These are phyloP conservation scores for Sycobia sp. DNA, from an alignment of 1,140 invertebrate genomes.

Conservation along the genomic window DNA sequence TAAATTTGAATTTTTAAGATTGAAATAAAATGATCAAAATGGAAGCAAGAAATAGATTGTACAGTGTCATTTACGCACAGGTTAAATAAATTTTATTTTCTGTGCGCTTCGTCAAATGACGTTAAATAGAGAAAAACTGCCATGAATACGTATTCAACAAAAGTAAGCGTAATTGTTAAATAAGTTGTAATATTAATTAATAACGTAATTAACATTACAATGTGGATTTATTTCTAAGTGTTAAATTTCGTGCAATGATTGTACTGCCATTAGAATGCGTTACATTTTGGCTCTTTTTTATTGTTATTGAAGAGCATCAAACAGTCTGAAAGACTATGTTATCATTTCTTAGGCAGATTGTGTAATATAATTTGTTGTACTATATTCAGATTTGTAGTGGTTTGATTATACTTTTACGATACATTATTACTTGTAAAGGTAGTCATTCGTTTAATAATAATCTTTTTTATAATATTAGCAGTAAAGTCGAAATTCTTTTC, in stretches of 20 bases:
- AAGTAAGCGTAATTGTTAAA: constrained; percentile 26
- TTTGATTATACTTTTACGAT: constrained; percentile 6
- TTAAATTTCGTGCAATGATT: constrained; percentile 34
- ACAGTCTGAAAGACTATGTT: not conserved
- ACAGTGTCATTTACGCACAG: constrained; percentile 24
- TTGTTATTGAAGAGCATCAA: constrained; percentile 1
- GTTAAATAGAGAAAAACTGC: constrained; percentile 27
- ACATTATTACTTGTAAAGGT: not conserved
- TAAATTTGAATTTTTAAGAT: not conserved
- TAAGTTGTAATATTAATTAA: constrained; percentile 14
- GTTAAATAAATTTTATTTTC: constrained; percentile 19
- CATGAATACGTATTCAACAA: constrained; percentile 28
- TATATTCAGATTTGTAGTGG: not conserved
- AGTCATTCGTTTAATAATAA: constrained; percentile 4
- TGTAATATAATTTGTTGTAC: not conserved
- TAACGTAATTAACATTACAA: constrained; percentile 13
- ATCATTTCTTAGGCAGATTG: constrained; percentile 1
- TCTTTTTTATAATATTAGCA: constrained; percentile 2
- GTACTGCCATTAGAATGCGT: constrained; percentile 42
- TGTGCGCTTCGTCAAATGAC: constrained; percentile 6
- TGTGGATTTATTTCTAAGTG: constrained; percentile 18
- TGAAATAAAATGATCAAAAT: no score
- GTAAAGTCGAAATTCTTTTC: no score
- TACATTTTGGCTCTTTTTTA: constrained; percentile 11
- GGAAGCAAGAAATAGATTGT: not conserved